Conservation (phyloP, 2,113 vertebrate species). For the Pluvianellus socialis region DNA sequence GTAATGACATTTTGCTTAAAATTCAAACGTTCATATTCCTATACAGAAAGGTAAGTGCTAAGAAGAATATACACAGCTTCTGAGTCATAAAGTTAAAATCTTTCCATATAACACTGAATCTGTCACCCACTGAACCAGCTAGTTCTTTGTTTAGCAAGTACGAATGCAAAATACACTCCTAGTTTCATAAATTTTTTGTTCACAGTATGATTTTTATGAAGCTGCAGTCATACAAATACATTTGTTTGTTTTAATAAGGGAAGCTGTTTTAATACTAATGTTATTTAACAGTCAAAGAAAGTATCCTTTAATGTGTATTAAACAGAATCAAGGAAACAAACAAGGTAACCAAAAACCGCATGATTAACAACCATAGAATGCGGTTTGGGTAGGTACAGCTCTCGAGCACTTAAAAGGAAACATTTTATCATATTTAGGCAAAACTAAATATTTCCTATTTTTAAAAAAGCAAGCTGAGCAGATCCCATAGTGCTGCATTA, state of each 20-base stretch:
- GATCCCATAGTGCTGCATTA: neutral
- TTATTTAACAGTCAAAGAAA: neutral
- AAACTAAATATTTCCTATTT: neutral
- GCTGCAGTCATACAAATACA: neutral
- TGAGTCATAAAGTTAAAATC: neutral
- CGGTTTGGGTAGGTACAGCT: neutral
- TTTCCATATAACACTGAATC: neutral
- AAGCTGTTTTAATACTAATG: neutral
- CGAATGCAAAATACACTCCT: neutral
- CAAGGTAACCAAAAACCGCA: neutral
- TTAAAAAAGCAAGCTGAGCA: neutral
- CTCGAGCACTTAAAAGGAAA: neutral
- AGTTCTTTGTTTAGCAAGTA: neutral
- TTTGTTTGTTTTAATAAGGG: neutral
- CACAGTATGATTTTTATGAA: neutral
- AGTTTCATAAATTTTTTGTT: neutral
- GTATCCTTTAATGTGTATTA: neutral
- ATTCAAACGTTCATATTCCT: neutral
- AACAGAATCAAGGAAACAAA: neutral
- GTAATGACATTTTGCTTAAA: neutral
- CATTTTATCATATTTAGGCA: neutral
- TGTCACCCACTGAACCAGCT: neutral
- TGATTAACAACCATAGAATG: rapidly evolving
- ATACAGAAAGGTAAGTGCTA: neutral
- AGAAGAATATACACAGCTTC: neutral